Evolutionary conservation across 2,797 vertebrate species (phyloP).

Genomic region (Spinus pinus): DNA sequence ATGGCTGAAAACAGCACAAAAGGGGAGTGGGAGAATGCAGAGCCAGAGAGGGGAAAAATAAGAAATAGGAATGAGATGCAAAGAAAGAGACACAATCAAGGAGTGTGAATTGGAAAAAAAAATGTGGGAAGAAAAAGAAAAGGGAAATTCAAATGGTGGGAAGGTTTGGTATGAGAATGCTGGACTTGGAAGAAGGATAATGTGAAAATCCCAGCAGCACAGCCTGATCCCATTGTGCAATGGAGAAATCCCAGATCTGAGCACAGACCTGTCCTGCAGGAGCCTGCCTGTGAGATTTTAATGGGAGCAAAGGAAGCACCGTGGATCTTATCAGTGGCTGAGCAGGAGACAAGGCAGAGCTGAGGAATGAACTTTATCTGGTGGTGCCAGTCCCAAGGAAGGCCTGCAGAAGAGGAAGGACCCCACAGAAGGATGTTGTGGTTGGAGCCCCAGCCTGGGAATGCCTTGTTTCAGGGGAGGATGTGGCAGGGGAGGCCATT

Average conservation of each 20-base stretch:
- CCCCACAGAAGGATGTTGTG: not conserved
- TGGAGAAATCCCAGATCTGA: not conserved
- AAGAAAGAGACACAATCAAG: not conserved
- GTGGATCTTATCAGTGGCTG: constrained; percentile 20
- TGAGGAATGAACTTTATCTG: constrained; percentile 68
- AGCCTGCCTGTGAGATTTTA: not conserved
- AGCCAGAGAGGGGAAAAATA: not conserved
- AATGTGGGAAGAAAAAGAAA: not conserved
- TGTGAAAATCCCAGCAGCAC: not conserved
- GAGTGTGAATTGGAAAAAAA: not conserved
- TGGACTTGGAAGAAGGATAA: not conserved
- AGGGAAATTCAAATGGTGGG: not conserved
- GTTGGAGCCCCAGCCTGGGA: not conserved
- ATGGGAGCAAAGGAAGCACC: constrained; percentile 40
- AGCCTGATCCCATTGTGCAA: not conserved
- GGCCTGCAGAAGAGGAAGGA: not conserved
- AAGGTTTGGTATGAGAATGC: rapidly evolving
- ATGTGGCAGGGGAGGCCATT: rapidly evolving
- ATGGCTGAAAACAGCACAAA: not conserved
- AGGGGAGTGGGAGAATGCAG: not conserved
- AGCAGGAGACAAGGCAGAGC: constrained; percentile 67
- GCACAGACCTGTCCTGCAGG: constrained; percentile 34
- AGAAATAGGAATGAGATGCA: not conserved
- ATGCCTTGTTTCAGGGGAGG: not conserved
- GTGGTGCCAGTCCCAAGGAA: constrained; percentile 64